These are phyloP conservation scores for Scortum barcoo DNA, from an alignment of 2,113 vertebrate genomes.

Conservation along the genomic window DNA sequence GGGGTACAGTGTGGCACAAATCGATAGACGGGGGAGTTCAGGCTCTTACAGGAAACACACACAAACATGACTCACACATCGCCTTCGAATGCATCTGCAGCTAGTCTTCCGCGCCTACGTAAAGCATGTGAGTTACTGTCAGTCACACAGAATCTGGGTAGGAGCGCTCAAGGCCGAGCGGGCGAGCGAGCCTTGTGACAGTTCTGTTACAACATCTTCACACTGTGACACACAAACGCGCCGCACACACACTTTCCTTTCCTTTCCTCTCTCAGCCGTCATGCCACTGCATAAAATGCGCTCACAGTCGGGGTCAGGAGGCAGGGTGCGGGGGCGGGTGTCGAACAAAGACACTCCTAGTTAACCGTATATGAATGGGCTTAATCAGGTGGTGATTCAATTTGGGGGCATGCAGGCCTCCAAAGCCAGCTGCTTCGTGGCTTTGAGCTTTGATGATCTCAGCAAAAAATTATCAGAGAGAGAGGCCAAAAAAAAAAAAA, in stretches of 20 bases:
- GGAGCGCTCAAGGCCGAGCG: conserved; percentile 63
- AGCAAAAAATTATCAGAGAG: conserved; percentile 37
- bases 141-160: conserved; percentile 47
- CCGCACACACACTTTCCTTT: conserved; percentile 45
- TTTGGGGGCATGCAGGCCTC: conserved; percentile 57
- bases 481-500: no score
- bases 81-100: conserved; percentile 49
- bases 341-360: conserved; percentile 69
- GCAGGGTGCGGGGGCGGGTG: conserved; percentile 9
- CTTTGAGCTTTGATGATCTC: conserved; percentile 53
- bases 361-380: conserved; percentile 61
- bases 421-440: conserved; percentile 64
- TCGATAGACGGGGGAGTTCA: conserved; percentile 60
- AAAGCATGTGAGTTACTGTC: conserved; percentile 61
- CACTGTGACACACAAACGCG: conserved; percentile 50
- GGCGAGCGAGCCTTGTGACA: conserved; percentile 71
- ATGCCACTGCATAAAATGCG: conserved; percentile 27
- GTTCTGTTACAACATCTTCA: conserved; percentile 63
- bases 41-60: conserved; percentile 60
- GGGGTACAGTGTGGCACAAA: conserved; percentile 63
- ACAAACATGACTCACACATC: conserved; percentile 71
- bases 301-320: conserved; percentile 54
- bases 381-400: conserved; percentile 77
- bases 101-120: conserved; percentile 55
- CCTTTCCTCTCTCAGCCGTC: conserved; percentile 41